A percentile compares a stretch with the other conserved stretches of the same genome.
phyloP scores from a whole-genome alignment of 2,113 vertebrate species.

The Eulacestoma nigropectus region DNA sequence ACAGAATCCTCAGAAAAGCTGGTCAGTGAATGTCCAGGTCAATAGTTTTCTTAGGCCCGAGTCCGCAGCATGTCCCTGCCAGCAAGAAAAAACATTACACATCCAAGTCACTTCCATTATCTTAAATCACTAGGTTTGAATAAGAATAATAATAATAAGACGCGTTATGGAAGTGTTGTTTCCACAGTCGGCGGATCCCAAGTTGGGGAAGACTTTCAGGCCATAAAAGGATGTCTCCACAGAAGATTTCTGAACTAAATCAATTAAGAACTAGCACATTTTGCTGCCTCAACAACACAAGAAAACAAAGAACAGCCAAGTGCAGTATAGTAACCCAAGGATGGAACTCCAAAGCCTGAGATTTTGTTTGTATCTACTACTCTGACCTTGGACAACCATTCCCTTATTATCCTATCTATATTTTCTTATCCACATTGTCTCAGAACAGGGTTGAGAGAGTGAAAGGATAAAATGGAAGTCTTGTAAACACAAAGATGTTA shows the following conservation, averaged over 20 bases:
- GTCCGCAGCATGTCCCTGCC: not conserved
- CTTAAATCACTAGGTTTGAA: not conserved
- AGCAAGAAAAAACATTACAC: not conserved
- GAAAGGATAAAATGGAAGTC: not conserved
- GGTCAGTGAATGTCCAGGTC: constrained; percentile 2
- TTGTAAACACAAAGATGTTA: not conserved
- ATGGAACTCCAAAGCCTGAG: not conserved
- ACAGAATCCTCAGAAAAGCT: not conserved
- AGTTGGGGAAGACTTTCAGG: not conserved
- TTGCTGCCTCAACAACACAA: not conserved
- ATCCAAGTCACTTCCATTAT: not conserved
- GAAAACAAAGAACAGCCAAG: not conserved
- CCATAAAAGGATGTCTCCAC: not conserved
- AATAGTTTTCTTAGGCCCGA: constrained; percentile 36
- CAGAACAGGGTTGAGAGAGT: not conserved
- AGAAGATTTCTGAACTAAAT: not conserved
- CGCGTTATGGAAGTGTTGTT: not conserved
- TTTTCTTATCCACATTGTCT: not conserved
- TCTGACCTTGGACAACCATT: not conserved
- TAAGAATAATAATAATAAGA: not conserved
- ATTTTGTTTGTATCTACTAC: not conserved
- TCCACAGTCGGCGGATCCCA: not conserved
- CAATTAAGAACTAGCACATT: not conserved
- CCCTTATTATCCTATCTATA: not conserved
- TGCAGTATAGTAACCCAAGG: not conserved